phyloP scores from a whole-genome alignment of 2,888 invertebrate genomes.

The Shargacucullia verbasci region DNA sequence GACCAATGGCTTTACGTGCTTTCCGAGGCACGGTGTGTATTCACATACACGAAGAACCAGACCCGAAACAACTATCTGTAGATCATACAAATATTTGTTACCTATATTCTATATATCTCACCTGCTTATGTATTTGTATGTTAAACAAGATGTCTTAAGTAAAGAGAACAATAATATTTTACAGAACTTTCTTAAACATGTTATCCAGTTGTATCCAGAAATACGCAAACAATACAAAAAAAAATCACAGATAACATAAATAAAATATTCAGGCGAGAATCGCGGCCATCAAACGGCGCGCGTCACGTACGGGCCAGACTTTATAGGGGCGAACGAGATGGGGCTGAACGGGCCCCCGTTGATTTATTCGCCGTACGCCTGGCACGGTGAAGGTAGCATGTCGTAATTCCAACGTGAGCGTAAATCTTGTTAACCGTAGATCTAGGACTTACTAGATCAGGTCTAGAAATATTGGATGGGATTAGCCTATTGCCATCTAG shows the following conservation, averaged over 20 bases:
- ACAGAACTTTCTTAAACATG: no score
- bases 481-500: no score
- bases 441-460: slow-evolving; percentile 38
- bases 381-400: slow-evolving; percentile 69
- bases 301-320: slow-evolving; percentile 68
- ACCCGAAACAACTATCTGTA: no score
- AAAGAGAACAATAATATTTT: no score
- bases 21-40: no score
- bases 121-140: no score
- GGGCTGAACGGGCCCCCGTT: slow-evolving; percentile 64
- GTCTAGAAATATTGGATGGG: not conserved
- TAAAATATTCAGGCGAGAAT: slow-evolving; percentile 54
- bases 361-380: slow-evolving; percentile 76
- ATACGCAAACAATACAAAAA: slow-evolving; percentile 17
- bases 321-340: slow-evolving; percentile 69
- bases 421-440: slow-evolving; percentile 70
- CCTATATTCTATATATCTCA: no score
- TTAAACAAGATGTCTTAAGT: no score
- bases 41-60: no score
- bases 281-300: slow-evolving; percentile 59
- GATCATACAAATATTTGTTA: no score
- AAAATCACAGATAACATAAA: slow-evolving; percentile 53
- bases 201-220: no score
- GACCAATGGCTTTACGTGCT: no score
- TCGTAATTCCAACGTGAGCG: slow-evolving; percentile 74